Conservation (phyloP, 1,140 invertebrate genomes). For the Carcinoscorpius rotundicauda region DNA sequence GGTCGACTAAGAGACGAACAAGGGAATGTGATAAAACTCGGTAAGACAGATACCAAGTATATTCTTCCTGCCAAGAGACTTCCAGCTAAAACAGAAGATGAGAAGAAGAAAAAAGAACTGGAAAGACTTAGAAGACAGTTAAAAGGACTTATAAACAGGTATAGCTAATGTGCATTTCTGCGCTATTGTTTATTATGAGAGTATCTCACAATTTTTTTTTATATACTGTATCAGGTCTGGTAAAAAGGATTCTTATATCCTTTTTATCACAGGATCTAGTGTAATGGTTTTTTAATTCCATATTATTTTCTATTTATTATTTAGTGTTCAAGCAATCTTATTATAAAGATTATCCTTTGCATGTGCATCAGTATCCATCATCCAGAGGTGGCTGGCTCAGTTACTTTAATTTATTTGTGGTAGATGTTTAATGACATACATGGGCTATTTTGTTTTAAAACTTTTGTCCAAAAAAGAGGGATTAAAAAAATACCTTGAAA, state of each 20-base stretch:
- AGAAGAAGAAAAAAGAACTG: conserved; percentile 44
- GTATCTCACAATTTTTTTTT: neutral
- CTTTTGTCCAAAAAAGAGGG: no score
- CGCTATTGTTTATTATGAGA: no score
- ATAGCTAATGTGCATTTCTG: neutral
- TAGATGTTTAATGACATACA: no score
- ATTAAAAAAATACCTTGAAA: no score
- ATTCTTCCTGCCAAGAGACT: conserved; percentile 64
- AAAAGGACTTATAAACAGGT: conserved; percentile 75
- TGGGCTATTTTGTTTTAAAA: no score
- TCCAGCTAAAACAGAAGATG: conserved; percentile 37
- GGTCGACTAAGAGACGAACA: conserved; percentile 64
- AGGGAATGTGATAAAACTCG: conserved; percentile 55
- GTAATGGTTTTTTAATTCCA: no score
- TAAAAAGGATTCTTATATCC: neutral
- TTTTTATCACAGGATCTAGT: neutral
- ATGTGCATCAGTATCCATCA: no score
- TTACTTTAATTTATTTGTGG: no score
- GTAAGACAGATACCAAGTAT: conserved; percentile 45
- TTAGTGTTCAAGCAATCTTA: no score
- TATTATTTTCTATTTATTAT: no score
- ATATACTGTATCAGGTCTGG: neutral
- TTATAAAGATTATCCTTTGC: no score
- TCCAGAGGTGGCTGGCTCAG: no score
- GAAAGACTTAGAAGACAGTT: conserved; percentile 56